Base-by-base conservation (phyloP, 2,797 vertebrate species). In the Gadopsis bispinosus region DNA sequence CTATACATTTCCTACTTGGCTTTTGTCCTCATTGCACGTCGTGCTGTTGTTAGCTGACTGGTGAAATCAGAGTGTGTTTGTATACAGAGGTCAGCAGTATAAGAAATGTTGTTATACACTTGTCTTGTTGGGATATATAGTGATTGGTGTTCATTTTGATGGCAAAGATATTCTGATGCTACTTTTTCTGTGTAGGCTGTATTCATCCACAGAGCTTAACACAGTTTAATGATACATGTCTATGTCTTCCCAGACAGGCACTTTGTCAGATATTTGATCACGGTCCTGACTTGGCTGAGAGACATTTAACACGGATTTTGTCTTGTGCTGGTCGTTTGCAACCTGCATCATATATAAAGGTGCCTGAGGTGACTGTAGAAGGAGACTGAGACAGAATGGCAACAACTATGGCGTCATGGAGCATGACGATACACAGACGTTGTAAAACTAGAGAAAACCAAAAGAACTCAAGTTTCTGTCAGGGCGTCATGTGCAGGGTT, bases 31-130 rank as follows among this genome's bases (percentile, higher is more conserved):
- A 39, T 39, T 39, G 39, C 29, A 19, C 5, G 26, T 45, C 13
- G 26, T 45, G 26, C 37, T 54, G 16, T 26, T 61, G 19, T n/a
- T 4, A 41, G 56, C 56, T 41, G 69, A 51, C 3, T 29, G 43
- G 43, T 60, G 56, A 54, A 50, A 73, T 55, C 60, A 26, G 26
- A 45, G 7, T 54, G 48, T 54, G 6, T 68, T 43, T 68, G 37
- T 41, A 29, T 55, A 43, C 37, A 55, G 13, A 37, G 41, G 19
- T 54, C n/a, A 50, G 33, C 14, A 19, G 35, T 35, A 73, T 35
- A 9, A 55, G 29, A 47, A 35, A 45, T 63, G 70, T 22, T 62
- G n/a, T 54, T 11, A 16, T 43, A 22, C 48, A 22, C 26, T 61
- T 26, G 35, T 62, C 48, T 31, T 12, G 48, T 54, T 54, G 48